Conservation (phyloP, 1,140 invertebrate species). For the Scylla paramamosain region DNA sequence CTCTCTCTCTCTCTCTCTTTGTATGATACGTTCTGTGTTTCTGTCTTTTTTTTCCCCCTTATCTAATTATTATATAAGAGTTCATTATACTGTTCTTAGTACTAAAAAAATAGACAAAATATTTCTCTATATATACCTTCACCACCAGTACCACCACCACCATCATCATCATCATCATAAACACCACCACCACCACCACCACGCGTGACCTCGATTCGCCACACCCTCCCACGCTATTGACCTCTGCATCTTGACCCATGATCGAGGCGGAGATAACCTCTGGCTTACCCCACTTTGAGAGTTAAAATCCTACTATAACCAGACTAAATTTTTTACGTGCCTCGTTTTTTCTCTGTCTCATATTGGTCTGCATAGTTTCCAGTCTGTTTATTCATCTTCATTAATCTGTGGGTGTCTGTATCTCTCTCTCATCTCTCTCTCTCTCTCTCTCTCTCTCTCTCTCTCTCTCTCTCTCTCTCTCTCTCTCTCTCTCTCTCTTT, state of each 20-base stretch:
- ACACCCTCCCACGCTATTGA: not conserved
- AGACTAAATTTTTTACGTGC: not conserved
- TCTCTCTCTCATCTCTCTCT: no score
- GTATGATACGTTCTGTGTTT: not conserved
- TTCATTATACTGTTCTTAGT: no score
- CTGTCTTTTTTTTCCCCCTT: not conserved
- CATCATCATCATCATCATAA: no score
- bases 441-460: no score
- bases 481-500: no score
- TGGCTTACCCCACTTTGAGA: not conserved
- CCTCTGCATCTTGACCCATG: conserved; percentile 8
- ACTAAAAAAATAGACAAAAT: no score
- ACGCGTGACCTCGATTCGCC: not conserved
- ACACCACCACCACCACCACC: not conserved
- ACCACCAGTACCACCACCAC: no score
- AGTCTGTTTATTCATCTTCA: no score
- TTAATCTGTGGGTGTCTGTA: no score
- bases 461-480: no score
- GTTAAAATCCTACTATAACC: not conserved
- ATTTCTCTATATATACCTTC: not conserved
- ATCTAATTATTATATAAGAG: not conserved
- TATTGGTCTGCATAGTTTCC: not conserved
- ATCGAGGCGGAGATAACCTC: not conserved
- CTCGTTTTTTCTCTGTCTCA: not conserved
- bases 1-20: conserved; percentile 29